Evolutionary conservation across 2,113 vertebrate genomes (phyloP).

Genomic region (Callorhinus ursinus): DNA sequence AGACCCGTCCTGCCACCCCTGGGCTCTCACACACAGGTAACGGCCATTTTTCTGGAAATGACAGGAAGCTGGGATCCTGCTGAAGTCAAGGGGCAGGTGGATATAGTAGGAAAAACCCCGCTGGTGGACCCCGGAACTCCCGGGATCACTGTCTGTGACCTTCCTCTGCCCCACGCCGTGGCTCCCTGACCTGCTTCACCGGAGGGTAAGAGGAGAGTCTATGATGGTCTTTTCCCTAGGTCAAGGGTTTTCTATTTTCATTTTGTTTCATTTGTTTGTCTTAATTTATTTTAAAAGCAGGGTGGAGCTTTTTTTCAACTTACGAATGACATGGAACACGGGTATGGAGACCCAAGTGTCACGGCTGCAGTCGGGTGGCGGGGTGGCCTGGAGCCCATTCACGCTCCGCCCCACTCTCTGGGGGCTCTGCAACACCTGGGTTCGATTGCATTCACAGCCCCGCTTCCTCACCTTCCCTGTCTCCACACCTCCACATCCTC

Average conservation of each 20-base stretch:
- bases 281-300: not conserved
- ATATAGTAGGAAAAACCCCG: not conserved
- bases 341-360: not conserved
- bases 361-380: rapidly evolving
- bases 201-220: not conserved
- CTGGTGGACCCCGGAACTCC: not conserved
- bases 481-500: not conserved
- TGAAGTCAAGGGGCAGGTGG: not conserved
- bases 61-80: not conserved
- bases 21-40: too few species aligned
- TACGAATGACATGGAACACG: too few species aligned
- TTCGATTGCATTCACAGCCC: too few species aligned
- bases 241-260: not conserved
- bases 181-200: not conserved
- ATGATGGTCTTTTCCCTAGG: too few species aligned
- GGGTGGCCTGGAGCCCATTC: not conserved
- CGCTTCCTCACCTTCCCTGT: not conserved
- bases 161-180: not conserved
- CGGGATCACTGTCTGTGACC: rapidly evolving
- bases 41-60: not conserved
- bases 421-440: too few species aligned
- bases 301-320: not conserved
- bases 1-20: rapidly evolving
- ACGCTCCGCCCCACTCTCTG: not conserved
- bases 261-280: not conserved